These are phyloP conservation scores for Pammene aurita DNA, from an alignment of 2,888 invertebrate genomes.

Conservation along the genomic window DNA sequence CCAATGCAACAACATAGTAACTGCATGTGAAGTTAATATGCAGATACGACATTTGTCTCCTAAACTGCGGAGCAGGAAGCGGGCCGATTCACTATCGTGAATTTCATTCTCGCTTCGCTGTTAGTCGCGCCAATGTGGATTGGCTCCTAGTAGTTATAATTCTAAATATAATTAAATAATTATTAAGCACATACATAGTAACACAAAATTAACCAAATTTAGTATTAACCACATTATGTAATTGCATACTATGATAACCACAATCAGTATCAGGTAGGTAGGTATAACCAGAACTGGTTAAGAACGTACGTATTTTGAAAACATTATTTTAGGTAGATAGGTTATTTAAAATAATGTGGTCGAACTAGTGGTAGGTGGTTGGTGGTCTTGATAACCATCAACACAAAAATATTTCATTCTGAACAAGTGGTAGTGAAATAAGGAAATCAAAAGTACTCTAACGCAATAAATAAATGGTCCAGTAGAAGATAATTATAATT, in stretches of 20 bases:
- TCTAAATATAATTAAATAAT: too few species aligned
- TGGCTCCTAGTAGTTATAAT: slow-evolving; percentile 32
- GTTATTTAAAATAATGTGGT: too few species aligned
- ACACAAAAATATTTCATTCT: not conserved
- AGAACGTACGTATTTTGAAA: not conserved
- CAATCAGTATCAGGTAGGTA: too few species aligned
- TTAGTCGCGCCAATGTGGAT: slow-evolving; percentile 42
- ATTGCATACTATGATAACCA: too few species aligned
- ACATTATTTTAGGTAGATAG: too few species aligned
- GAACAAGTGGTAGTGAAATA: not conserved
- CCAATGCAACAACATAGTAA: not conserved
- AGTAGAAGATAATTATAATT: not conserved
- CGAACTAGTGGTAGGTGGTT: too few species aligned
- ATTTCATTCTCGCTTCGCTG: slow-evolving; percentile 57
- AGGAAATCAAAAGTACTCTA: not conserved
- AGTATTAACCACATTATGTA: too few species aligned
- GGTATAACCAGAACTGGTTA: too few species aligned
- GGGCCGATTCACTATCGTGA: slow-evolving; percentile 62
- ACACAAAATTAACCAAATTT: too few species aligned
- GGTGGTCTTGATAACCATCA: too few species aligned
- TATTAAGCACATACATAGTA: too few species aligned
- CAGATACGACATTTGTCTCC: slow-evolving; percentile 43
- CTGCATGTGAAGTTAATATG: not conserved
- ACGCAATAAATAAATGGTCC: not conserved
- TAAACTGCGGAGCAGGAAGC: slow-evolving; percentile 61